Base-by-base conservation (phyloP, 2,888 invertebrate genomes). In the Sinhomidia bicolor region DNA sequence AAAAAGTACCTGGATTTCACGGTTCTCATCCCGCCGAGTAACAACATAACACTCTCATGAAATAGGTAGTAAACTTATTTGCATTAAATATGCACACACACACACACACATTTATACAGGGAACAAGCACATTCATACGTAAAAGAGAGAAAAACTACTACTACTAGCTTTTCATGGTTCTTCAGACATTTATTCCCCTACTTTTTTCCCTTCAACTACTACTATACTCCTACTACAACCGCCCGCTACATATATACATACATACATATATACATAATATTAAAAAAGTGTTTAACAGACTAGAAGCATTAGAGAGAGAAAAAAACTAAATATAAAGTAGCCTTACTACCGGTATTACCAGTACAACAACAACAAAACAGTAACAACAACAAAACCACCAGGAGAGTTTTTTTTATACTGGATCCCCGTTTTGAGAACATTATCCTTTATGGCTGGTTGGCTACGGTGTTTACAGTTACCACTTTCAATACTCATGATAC, bases 361-460 rank as follows among this genome's bases (percentile, higher is more conserved):
- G 23, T 29, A 74, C 51, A 47, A 47, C 23, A 47, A 74, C 74
- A 74, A 3, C n/a, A 36, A 36, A 74, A 3, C n/a, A 36, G 7
- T 17, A 71, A 80, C 80, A 57, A 71, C 71, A 86, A 74, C 71
- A 81, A 81, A 80, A 87, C 86, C 86, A 81, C 81, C n/a, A 71
- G 71, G 32, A 86, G 87, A 54, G 80, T 68, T 41, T 62, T 44
- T 51, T 57, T 26, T 51, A 51, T 62, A 60, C 62, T 20, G n/a
- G n/a, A 80, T 57, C 80, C 36, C 36, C 36, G 62, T 3, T 88
- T 88, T 65, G 60, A 88, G 82, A 76, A 82, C 88, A 88, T 88
- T 88, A 88, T 88, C 88, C 88, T 88, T 88, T 82, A 88, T 82
- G 88, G 88, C 88, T 88, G 88, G 88, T 88, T 88, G 82, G 88